Conservation (phyloP, 1,140 invertebrate species). For the Colletes latitarsis region DNA sequence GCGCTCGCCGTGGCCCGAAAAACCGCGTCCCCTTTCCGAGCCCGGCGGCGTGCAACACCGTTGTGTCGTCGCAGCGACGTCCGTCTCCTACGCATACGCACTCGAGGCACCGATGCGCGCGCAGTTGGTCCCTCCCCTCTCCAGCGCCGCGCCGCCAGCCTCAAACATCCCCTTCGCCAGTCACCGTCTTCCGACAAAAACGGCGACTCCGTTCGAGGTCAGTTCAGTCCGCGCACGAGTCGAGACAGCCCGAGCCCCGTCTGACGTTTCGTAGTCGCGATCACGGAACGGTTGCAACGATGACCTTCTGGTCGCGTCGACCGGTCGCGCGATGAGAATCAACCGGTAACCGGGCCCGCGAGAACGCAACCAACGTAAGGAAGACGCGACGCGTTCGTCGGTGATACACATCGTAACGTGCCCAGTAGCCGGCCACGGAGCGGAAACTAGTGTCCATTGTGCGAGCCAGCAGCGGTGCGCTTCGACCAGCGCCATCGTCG, state of each 20-base stretch:
- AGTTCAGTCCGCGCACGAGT: conserved; percentile 60
- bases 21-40: conserved; percentile 14
- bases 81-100: conserved; percentile 45
- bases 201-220: conserved; percentile 51
- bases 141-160: not conserved
- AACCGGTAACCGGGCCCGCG: conserved; percentile 44
- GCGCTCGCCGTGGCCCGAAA: not conserved
- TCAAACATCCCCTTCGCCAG: conserved; percentile 12
- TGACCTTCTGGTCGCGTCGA: conserved; percentile 47
- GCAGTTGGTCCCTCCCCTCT: not conserved
- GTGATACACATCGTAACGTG: not conserved
- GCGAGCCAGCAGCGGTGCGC: conserved; percentile 27
- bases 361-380: conserved; percentile 21
- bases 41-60: not conserved
- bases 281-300: conserved; percentile 37
- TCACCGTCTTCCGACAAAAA: conserved; percentile 27
- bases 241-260: conserved; percentile 34
- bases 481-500: conserved; percentile 47
- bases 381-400: not conserved
- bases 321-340: conserved; percentile 42
- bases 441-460: conserved; percentile 55
- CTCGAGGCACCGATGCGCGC: conserved; percentile 26
- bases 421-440: conserved; percentile 3
- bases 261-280: conserved; percentile 18
- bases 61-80: not conserved